Conservation (phyloP, 1,140 invertebrate genomes). For the Hylaeus anthracinus region DNA sequence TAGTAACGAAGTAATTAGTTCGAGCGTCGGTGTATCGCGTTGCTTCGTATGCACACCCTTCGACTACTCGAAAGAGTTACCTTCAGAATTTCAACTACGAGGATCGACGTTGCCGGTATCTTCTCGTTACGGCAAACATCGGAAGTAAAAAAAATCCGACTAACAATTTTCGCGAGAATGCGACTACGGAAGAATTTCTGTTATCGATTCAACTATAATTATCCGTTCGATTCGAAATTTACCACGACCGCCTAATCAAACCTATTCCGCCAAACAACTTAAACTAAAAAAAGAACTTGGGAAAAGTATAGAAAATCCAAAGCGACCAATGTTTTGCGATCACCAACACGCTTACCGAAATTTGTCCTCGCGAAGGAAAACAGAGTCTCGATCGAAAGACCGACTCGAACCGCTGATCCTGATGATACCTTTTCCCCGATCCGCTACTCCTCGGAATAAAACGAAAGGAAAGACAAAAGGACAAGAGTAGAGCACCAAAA, state of each 20-base stretch:
- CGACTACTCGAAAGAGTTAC: neutral
- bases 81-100: neutral
- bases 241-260: neutral
- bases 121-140: neutral
- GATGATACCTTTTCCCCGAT: constrained; percentile 5
- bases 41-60: neutral
- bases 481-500: neutral
- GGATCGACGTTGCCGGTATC: too few species aligned
- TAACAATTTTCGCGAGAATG: too few species aligned
- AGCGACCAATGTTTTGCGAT: neutral
- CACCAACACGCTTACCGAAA: neutral
- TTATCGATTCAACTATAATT: neutral
- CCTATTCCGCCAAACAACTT: too few species aligned
- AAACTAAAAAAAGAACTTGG: too few species aligned
- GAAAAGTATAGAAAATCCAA: neutral
- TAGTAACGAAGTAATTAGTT: constrained; percentile 52
- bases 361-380: neutral
- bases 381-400: neutral
- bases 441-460: neutral
- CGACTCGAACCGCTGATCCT: neutral
- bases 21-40: constrained; percentile 9
- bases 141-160: too few species aligned
- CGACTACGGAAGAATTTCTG: too few species aligned
- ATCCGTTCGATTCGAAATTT: neutral
- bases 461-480: neutral